Percentiles rank a stretch among this genome's conserved stretches.
Evolutionary conservation across 2,888 invertebrate genomes (phyloP).

Genomic region (Perdita meconis): DNA sequence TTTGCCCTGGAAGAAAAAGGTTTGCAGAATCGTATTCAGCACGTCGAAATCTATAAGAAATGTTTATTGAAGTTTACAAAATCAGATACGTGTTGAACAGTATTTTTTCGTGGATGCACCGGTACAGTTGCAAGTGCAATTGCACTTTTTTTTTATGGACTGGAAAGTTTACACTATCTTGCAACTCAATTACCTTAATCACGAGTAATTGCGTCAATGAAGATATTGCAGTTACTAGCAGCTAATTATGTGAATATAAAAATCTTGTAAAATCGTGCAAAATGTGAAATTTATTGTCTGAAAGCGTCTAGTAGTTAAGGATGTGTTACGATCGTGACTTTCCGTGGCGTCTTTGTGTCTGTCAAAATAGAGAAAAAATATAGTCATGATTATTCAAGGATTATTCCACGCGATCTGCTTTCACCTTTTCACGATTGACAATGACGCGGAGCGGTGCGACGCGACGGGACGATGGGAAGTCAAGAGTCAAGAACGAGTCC

Average conservation of each 20-base stretch:
- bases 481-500: neutral
- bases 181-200: constrained; percentile 12
- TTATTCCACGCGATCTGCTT: constrained; percentile 69
- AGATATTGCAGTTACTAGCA: neutral
- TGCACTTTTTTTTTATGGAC: no score
- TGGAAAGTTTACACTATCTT: neutral
- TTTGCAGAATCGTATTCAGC: no score
- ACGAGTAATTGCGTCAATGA: neutral
- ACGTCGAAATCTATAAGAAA: no score
- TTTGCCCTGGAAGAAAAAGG: no score
- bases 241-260: neutral
- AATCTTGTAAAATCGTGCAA: no score
- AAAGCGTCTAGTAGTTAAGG: no score
- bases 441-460: constrained; percentile 1
- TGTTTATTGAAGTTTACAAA: no score
- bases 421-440: constrained; percentile 69
- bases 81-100: no score
- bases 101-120: no score
- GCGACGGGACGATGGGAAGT: neutral
- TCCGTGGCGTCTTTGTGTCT: neutral
- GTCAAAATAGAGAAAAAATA: constrained; percentile 3
- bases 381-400: constrained; percentile 21
- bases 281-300: neutral
- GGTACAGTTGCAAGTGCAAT: no score
- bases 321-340: constrained; percentile 12